Evolutionary conservation across 2,113 vertebrate species (phyloP).

Genomic region (Pelecanus crispus): DNA sequence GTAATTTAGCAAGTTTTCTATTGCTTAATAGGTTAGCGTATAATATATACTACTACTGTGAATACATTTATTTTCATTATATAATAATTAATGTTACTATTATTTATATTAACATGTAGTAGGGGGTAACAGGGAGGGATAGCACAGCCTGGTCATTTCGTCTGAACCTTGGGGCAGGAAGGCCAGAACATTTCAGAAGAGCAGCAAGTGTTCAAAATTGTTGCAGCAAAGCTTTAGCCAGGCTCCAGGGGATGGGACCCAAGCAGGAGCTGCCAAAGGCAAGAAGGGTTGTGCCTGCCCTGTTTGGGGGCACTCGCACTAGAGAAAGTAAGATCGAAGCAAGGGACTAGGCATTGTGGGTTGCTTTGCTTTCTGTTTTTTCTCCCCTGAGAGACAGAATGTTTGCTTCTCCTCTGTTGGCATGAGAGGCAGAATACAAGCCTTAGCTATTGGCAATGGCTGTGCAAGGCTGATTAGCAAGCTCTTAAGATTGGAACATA

Average conservation of each 20-base stretch:
- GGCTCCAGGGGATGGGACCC: background rate
- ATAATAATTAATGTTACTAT: background rate
- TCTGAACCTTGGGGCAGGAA: background rate
- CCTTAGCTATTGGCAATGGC: background rate
- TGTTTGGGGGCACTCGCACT: background rate
- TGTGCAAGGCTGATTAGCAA: background rate
- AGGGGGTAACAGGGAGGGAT: too few relatives aligned
- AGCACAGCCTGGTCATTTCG: background rate
- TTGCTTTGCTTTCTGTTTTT: background rate
- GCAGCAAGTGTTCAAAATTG: background rate
- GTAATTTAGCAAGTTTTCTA: background rate
- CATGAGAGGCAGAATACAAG: background rate
- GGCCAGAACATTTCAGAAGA: background rate
- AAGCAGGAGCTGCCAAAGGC: background rate
- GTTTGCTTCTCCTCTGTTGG: background rate
- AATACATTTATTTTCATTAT: background rate
- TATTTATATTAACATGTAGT: background rate
- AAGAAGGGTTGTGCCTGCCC: background rate
- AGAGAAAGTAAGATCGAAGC: background rate
- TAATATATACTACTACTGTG: background rate
- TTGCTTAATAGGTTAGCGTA: background rate
- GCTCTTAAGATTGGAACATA: background rate
- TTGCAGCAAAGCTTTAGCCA: background rate
- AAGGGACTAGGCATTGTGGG: fast-evolving
- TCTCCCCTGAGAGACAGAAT: background rate